Evolutionary conservation across 1,140 invertebrate species (phyloP).

Genomic region (Leucophenga varia): DNA sequence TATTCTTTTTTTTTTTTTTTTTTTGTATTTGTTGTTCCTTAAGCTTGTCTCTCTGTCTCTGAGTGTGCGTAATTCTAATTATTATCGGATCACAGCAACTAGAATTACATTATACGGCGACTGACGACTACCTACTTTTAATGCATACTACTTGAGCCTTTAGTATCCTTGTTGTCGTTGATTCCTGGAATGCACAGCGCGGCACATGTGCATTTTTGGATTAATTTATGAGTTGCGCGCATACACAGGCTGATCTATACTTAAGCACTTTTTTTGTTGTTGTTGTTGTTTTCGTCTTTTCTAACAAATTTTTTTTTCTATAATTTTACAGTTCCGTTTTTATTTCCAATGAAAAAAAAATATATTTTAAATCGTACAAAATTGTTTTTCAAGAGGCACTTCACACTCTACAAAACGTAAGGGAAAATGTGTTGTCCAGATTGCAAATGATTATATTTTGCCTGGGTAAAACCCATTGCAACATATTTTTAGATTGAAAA

Average conservation of each 20-base stretch:
- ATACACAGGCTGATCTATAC: too few species aligned
- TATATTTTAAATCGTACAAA: not conserved
- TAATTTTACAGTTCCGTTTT: conserved; percentile 31
- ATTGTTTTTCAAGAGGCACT: conserved; percentile 42
- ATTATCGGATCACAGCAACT: conserved; percentile 13
- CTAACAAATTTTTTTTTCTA: conserved; percentile 13
- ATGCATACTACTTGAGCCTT: conserved; percentile 29
- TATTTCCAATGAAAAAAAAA: too few species aligned
- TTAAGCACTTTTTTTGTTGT: too few species aligned
- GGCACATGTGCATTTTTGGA: conserved; percentile 2
- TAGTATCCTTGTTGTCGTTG: conserved; percentile 54
- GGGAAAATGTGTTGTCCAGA: conserved; percentile 45
- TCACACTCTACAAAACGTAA: conserved; percentile 44
- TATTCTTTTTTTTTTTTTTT: too few species aligned
- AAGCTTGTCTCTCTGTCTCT: too few species aligned
- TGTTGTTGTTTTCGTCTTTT: too few species aligned
- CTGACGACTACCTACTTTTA: too few species aligned
- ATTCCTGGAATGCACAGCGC: conserved; percentile 33
- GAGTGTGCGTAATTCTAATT: conserved; percentile 53
- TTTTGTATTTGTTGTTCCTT: too few species aligned
- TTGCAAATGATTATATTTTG: too few species aligned
- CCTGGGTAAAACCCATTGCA: too few species aligned
- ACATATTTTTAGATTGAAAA: too few species aligned
- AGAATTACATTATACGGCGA: too few species aligned
- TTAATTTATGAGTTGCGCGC: conserved; percentile 6